Evolutionary conservation across 1,140 invertebrate genomes (phyloP), one percentile per base, ranked within the genome.

Genomic region (Campoletis sonorensis): DNA sequence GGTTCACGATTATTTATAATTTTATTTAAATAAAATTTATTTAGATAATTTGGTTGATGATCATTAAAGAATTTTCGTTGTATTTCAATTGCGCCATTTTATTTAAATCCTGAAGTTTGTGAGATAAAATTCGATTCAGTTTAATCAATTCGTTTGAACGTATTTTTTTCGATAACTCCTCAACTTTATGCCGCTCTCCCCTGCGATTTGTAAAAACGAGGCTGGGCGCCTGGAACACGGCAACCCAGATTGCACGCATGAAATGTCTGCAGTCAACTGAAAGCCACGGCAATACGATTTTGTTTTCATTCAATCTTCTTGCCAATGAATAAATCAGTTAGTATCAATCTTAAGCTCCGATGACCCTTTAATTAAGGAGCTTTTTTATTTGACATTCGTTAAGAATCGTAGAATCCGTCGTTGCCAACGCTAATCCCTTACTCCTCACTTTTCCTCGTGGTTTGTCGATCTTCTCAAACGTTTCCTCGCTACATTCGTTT

Each of bases 371-470:
- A 70, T 33, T 30, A 33, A 33, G 30, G 18, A 2, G 13, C 16
- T 70, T 7, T 70, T 7, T 70, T 10, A n/a, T 18, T 23, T 18
- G 4, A 33, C 30, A n/a, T 33, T 33, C 10, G 26, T 70, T 5
- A 15, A 30, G 30, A 70, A 49, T 5, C 37, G 45, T 71, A 84
- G 85, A 79, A 79, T 72, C 40, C 84, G 18, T 23, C 81, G 30
- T 85, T 87, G 83, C 84, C 86, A 84, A 85, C 84, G 27, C 70
- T 27, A 23, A 49, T 79, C 83, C 86, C 85, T 83, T 86, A 87
- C 85, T 84, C 84, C n/a, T 21, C 18, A 23, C 40, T 30, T 23
- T 37, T 64, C 61, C 73, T 68, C 67, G 15, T 30, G 27, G 23
- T 75, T 79, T 73, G 8, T 80, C 23, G 71, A 75, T 21, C 37